Percentiles rank a stretch among this genome's conserved stretches.
These are phyloP conservation scores for Rafetus swinhoei DNA, from an alignment of 2,113 vertebrate genomes.

Conservation along the genomic window DNA sequence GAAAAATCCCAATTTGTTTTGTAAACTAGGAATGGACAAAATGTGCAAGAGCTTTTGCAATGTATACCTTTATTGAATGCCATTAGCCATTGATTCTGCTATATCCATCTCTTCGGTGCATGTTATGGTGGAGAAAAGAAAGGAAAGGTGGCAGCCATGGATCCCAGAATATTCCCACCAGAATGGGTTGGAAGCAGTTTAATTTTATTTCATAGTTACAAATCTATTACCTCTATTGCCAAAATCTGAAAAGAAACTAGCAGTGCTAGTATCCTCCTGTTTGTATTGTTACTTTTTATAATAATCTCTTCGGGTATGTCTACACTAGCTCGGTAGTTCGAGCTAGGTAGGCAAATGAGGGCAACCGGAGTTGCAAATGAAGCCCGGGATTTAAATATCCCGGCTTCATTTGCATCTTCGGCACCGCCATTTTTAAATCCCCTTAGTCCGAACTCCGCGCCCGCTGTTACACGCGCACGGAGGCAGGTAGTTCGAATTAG, in stretches of 20 bases:
- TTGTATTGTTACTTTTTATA: neutral
- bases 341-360: too few species aligned
- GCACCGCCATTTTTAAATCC: too few species aligned
- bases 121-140: neutral
- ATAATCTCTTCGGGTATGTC: neutral
- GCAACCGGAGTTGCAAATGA: too few species aligned
- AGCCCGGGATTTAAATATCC: too few species aligned
- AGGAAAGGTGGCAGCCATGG: neutral
- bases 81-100: neutral
- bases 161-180: neutral
- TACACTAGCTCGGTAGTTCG: too few species aligned
- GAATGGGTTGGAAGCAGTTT: accelerated
- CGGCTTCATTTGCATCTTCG: too few species aligned
- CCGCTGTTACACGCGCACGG: too few species aligned
- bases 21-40: accelerated
- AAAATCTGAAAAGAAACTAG: neutral
- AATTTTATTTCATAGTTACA: neutral
- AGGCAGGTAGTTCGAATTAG: too few species aligned
- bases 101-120: neutral
- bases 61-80: neutral
- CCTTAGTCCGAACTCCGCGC: too few species aligned
- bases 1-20: constrained; percentile 1
- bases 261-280: neutral
- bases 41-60: neutral
- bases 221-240: neutral